phyloP scores from a whole-genome alignment of 2,797 vertebrate genomes.

The Peromyscus nudipes region DNA sequence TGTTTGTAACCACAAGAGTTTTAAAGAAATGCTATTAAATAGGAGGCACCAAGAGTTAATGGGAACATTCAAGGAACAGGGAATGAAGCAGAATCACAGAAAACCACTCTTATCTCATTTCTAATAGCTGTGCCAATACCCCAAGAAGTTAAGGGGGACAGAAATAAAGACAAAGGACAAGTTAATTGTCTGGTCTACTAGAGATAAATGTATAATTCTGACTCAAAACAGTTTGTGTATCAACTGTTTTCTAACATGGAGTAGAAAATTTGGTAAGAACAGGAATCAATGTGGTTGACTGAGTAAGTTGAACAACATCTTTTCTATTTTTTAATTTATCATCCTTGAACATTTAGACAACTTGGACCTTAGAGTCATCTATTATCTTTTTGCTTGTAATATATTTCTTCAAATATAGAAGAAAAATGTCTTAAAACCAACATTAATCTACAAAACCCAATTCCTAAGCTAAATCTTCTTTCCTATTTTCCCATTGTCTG shows the following conservation, averaged over 20 bases:
- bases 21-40: too few relatives aligned
- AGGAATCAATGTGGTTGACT: background rate
- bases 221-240: background rate
- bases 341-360: background rate
- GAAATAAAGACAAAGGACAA: too few relatives aligned
- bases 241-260: slow-evolving; percentile 8
- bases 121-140: too few relatives aligned
- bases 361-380: background rate
- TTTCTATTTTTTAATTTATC: background rate
- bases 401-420: background rate
- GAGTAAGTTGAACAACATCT: background rate
- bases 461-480: background rate
- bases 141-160: too few relatives aligned
- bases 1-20: too few relatives aligned
- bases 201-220: background rate
- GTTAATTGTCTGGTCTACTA: background rate
- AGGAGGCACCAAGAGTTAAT: too few relatives aligned
- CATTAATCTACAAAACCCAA: background rate
- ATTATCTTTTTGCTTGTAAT: background rate
- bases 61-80: too few relatives aligned
- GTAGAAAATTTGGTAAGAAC: background rate
- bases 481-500: background rate
- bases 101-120: too few relatives aligned
- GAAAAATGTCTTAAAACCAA: background rate
- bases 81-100: too few relatives aligned